A percentile compares a stretch with the other conserved stretches of the same genome.
Conservation (phyloP, 1,140 invertebrate genomes). For the Drosophila trapezifrons region DNA sequence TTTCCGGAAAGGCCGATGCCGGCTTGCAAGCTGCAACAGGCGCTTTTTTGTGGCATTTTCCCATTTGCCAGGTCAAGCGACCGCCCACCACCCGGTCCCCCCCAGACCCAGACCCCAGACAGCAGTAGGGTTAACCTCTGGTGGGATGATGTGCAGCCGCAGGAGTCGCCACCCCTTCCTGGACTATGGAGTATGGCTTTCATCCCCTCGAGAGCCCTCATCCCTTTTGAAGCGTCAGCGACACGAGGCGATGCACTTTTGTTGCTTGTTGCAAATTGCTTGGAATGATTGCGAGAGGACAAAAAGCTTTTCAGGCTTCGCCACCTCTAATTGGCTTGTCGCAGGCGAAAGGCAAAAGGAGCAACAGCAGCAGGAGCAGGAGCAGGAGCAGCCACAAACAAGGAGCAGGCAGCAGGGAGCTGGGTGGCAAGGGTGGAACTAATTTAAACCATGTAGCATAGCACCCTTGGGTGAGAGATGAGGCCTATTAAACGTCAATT, state of each 20-base stretch:
- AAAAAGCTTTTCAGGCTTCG: conserved; percentile 64
- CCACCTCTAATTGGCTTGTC: conserved; percentile 68
- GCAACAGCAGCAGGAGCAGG: not conserved
- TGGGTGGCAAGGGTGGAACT: conserved; percentile 26
- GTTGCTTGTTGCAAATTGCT: conserved; percentile 52
- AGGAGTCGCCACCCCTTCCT: conserved; percentile 34
- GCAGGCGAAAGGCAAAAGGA: conserved; percentile 8
- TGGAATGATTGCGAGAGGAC: conserved; percentile 49
- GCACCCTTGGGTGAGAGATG: conserved; percentile 36
- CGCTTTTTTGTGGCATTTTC: too few relatives aligned
- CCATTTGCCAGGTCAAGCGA: conserved; percentile 26
- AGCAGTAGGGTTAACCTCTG: conserved; percentile 38
- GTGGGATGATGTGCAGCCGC: conserved; percentile 33
- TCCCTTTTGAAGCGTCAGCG: not conserved
- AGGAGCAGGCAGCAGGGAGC: not conserved
- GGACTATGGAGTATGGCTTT: not conserved
- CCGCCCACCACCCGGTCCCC: conserved; percentile 7
- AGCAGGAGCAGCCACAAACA: not conserved
- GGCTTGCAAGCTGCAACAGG: conserved; percentile 43
- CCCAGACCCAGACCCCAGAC: too few relatives aligned
- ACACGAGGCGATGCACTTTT: conserved; percentile 61
- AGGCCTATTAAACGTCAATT: conserved; percentile 77
- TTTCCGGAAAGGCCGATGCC: conserved; percentile 10
- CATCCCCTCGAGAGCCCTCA: conserved; percentile 4
- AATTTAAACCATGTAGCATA: conserved; percentile 31